A percentile compares a stretch with the other conserved stretches of the same genome.
These are phyloP conservation scores for Haemorhous mexicanus DNA, from an alignment of 2,113 vertebrate species.

Conservation along the genomic window DNA sequence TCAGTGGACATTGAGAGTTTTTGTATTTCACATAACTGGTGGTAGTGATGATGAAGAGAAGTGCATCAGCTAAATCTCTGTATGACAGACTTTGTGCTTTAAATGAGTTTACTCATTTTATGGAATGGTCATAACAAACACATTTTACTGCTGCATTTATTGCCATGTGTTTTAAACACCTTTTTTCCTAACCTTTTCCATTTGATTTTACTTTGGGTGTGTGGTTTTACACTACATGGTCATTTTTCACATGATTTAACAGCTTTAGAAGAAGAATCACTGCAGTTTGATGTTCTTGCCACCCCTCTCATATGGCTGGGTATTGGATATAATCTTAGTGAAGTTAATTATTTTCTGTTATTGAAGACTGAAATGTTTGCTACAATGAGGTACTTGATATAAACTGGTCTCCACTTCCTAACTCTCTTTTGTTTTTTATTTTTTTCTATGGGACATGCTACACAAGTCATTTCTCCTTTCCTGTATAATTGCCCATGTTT, in stretches of 20 bases:
- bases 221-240: not conserved
- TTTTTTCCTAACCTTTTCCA: not conserved
- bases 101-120: not conserved
- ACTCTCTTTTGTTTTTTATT: not conserved
- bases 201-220: not conserved
- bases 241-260: not conserved
- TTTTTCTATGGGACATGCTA: not conserved
- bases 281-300: not conserved
- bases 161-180: not conserved
- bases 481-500: constrained; percentile 15
- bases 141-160: not conserved
- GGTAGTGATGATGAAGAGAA: not conserved
- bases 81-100: not conserved
- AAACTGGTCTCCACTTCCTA: constrained; percentile 2
- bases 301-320: not conserved
- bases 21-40: not conserved
- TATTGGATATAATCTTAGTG: not conserved
- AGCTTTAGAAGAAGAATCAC: not conserved
- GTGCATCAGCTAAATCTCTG: not conserved
- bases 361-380: constrained; percentile 16
- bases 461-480: constrained; percentile 42
- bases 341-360: not conserved
- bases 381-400: not conserved
- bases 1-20: not conserved
- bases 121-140: not conserved